Evolutionary conservation across 2,797 vertebrate genomes (phyloP).

Genomic region (Erethizon dorsatum): DNA sequence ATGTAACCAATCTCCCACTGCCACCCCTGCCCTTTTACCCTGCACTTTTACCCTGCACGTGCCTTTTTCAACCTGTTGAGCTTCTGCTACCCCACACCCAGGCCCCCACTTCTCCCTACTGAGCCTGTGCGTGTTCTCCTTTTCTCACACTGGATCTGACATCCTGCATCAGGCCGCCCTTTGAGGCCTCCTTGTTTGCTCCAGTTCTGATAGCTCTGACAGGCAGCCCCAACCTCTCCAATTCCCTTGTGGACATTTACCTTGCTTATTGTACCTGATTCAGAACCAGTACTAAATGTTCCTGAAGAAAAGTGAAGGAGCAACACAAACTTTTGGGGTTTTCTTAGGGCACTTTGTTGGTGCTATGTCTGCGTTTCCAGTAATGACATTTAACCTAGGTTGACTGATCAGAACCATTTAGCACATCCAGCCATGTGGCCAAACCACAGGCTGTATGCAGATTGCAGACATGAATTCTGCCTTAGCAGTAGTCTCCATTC

Average conservation of each 20-base stretch:
- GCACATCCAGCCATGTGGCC: neutral
- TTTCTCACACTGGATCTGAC: neutral
- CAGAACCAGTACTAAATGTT: neutral
- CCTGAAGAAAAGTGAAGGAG: neutral
- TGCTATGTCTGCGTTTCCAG: conserved; percentile 40
- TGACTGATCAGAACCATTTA: conserved; percentile 5
- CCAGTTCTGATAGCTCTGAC: neutral
- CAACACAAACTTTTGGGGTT: neutral
- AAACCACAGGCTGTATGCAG: neutral
- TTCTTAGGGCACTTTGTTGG: conserved; percentile 35
- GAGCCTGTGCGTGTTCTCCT: neutral
- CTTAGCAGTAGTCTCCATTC: neutral
- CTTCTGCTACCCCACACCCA: neutral
- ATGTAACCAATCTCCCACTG: neutral
- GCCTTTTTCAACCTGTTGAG: neutral
- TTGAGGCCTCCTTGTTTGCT: neutral
- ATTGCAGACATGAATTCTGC: neutral
- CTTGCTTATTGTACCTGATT: neutral
- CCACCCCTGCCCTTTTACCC: neutral
- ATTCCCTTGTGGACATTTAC: neutral
- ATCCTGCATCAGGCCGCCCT: neutral
- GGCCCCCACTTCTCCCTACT: neutral
- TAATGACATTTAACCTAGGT: conserved; percentile 39
- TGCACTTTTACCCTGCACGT: neutral
- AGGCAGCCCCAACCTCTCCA: neutral